A percentile compares a stretch with the other conserved stretches of the same genome.
Conservation (phyloP, 2,113 vertebrate genomes). For the Chaetorhynchus papuensis region DNA sequence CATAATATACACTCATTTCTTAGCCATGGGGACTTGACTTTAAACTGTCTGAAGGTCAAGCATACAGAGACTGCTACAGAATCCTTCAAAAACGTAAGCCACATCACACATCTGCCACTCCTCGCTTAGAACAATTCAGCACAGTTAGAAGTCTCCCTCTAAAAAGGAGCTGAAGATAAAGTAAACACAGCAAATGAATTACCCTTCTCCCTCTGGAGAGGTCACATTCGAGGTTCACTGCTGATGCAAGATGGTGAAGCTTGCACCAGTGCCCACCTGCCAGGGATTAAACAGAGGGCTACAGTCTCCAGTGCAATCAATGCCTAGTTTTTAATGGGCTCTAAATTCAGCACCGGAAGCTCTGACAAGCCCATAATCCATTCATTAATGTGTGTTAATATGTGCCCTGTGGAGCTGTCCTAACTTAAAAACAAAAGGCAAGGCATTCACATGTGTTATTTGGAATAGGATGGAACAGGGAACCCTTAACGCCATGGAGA, state of each 20-base stretch:
- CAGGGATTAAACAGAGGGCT: constrained; percentile 64
- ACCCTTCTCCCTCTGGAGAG: constrained; percentile 43
- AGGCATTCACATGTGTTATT: constrained; percentile 29
- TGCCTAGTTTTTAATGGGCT: constrained; percentile 30
- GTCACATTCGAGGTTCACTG: constrained; percentile 61
- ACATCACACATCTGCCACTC: constrained; percentile 44
- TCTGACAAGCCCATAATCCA: constrained; percentile 30
- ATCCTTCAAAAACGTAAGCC: constrained; percentile 11
- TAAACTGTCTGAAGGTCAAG: constrained; percentile 32
- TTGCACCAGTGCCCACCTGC: constrained; percentile 56
- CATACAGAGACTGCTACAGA: background rate
- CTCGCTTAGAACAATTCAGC: constrained; percentile 64
- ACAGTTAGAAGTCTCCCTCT: constrained; percentile 31
- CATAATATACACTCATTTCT: constrained; percentile 14
- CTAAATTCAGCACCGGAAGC: constrained; percentile 58
- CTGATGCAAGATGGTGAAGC: constrained; percentile 60
- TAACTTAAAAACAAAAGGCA: constrained; percentile 51
- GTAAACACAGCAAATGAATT: constrained; percentile 63
- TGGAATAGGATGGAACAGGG: constrained; percentile 15
- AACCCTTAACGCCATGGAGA: background rate
- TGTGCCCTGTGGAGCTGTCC: constrained; percentile 29
- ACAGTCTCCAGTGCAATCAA: constrained; percentile 46
- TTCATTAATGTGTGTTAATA: constrained; percentile 60
- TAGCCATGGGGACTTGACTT: constrained; percentile 13
- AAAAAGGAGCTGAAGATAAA: constrained; percentile 56